Evolutionary conservation across 2,888 invertebrate species (phyloP), one percentile per base, ranked within the genome.

Genomic region (Melanotus villosus): DNA sequence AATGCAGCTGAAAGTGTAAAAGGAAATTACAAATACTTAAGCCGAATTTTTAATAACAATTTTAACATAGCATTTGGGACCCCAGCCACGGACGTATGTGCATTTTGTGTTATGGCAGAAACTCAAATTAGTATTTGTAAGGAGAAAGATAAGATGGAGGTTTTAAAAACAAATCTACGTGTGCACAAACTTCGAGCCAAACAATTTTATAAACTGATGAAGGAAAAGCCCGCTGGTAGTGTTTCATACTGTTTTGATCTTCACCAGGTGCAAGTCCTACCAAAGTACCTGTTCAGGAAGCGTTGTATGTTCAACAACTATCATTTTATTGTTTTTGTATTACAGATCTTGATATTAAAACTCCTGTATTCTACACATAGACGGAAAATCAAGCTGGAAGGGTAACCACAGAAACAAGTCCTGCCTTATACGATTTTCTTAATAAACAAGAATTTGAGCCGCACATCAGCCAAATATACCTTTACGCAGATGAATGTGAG

Each of bases 271-370:
- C 65, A 65, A 36, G 65, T 69, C 5, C 43, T 69, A 59, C 60
- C 69, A 69, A 69, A 65, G 59, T 69, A 16, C 69, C 71, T 9
- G 68, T 72, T 21, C 38, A 59, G 19, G 69, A 67, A 10, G 73
- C 71, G 47, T 72, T 73, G 63, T 74, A 70, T 66, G 62, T 70
- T 7, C 72, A 73, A 54, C 74, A 74, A 52, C 32, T 75, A 2
- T 68, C 70, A 38, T 66, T 73, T 38, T 74, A 70, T 45, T 36
- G 30, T 52, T 74, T 75, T 69, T 73, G 70, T 70, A 30, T 73
- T 34, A 71, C 68, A 19, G 60, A 72, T 26, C 21, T 62, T 9
- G 23, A 54, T 52, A 69, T 52, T 34, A 67, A 65, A 67, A 59
- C 38, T 16, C 70, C 72, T 36, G 32, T 63, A 54, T 73, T 73